phyloP scores from a whole-genome alignment of 2,797 vertebrate genomes.

The Vespertilio murinus region DNA sequence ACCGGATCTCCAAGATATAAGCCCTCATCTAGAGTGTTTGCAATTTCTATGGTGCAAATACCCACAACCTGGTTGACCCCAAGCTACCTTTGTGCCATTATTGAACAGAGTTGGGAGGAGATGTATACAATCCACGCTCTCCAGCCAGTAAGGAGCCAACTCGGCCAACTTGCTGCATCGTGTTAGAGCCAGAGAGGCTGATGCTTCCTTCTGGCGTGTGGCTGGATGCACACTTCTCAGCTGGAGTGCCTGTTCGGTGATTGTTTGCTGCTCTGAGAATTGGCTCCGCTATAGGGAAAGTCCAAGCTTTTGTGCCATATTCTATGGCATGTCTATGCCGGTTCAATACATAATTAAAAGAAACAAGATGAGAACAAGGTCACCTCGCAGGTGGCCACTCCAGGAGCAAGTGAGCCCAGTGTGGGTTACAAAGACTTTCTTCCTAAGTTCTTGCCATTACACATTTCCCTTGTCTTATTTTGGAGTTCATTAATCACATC shows the following conservation, averaged over 20 bases:
- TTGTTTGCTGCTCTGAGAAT: background rate
- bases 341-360: conserved; percentile 5
- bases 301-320: background rate
- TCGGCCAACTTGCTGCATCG: background rate
- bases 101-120: background rate
- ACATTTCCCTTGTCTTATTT: background rate
- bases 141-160: background rate
- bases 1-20: background rate
- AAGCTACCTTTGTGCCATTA: background rate
- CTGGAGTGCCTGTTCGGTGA: background rate
- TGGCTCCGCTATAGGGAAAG: background rate
- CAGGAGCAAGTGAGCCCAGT: background rate
- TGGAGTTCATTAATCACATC: background rate
- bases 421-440: background rate
- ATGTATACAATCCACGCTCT: background rate
- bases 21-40: background rate
- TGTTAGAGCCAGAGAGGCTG: background rate
- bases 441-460: background rate
- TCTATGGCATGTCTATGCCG: background rate
- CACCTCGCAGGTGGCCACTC: background rate
- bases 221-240: background rate
- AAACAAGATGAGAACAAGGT: conserved; percentile 41
- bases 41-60: background rate
- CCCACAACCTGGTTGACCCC: too few species aligned
- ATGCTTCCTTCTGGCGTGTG: background rate